Evolutionary conservation across 2,113 vertebrate species (phyloP).

Genomic region (Anolis sagrei): DNA sequence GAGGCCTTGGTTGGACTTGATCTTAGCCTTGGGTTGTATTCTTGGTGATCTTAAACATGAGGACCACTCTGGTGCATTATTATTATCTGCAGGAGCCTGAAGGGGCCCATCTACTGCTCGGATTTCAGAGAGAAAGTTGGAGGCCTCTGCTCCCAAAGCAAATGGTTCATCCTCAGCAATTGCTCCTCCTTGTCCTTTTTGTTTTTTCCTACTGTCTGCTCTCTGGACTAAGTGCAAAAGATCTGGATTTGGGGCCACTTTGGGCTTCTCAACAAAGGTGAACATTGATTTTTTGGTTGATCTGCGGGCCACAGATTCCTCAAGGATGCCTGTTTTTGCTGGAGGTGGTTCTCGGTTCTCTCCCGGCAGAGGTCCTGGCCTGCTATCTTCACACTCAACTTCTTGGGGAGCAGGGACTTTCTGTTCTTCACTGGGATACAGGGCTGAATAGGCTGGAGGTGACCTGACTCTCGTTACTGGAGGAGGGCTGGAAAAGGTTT

Average conservation of each 20-base stretch:
- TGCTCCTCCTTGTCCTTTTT: conserved; percentile 79
- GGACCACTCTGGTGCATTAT: conserved; percentile 85
- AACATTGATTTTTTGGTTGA: conserved; percentile 90
- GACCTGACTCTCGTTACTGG: conserved; percentile 75
- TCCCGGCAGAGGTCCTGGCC: neutral
- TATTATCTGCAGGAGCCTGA: neutral
- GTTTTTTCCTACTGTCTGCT: conserved; percentile 86
- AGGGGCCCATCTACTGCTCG: conserved; percentile 48
- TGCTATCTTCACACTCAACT: conserved; percentile 52
- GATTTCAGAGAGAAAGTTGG: conserved; percentile 86
- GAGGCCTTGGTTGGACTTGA: conserved; percentile 87
- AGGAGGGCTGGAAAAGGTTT: conserved; percentile 81
- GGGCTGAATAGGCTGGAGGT: conserved; percentile 76
- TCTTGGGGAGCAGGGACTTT: conserved; percentile 74
- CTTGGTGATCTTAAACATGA: conserved; percentile 92
- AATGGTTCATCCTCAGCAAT: conserved; percentile 87
- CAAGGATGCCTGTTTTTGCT: conserved; percentile 88
- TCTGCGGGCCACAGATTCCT: conserved; percentile 81
- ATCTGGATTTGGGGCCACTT: conserved; percentile 91
- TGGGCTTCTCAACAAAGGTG: conserved; percentile 95
- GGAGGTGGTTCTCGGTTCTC: conserved; percentile 45
- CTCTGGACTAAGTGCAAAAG: conserved; percentile 93
- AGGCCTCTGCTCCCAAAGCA: conserved; percentile 92
- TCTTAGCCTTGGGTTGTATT: conserved; percentile 80
- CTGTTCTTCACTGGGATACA: conserved; percentile 77